Conservation (phyloP, 1,140 invertebrate genomes). For the Ditylenchus dipsaci region DNA sequence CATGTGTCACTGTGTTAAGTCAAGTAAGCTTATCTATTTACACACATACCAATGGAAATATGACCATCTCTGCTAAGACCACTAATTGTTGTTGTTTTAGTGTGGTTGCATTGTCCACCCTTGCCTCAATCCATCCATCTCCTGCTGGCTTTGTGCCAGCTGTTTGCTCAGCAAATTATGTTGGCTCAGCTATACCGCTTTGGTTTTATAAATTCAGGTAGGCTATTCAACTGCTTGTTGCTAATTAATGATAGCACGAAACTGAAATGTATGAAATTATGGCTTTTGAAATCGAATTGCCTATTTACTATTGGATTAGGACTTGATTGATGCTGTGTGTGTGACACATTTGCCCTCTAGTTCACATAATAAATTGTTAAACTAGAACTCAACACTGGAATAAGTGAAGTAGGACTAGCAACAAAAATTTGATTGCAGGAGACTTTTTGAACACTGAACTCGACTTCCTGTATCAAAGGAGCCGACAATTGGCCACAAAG, state of each 20-base stretch:
- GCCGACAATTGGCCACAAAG: conserved; percentile 51
- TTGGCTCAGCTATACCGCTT: conserved; percentile 53
- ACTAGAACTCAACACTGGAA: no score
- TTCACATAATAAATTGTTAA: no score
- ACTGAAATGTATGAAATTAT: not conserved
- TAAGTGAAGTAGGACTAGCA: not conserved
- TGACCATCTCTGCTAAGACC: no score
- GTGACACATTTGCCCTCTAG: no score
- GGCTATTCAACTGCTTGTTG: conserved; percentile 1
- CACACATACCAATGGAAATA: no score
- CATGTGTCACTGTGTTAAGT: conserved; percentile 35
- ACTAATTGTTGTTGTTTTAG: no score
- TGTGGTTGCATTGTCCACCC: conserved; percentile 53
- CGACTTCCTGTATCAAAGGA: conserved; percentile 53
- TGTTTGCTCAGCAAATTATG: conserved; percentile 58
- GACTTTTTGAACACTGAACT: conserved; percentile 57
- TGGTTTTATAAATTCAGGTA: conserved; percentile 57
- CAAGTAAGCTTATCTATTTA: not conserved
- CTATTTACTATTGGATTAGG: no score
- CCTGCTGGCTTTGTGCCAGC: conserved; percentile 47
- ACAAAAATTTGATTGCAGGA: conserved; percentile 32
- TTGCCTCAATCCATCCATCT: conserved; percentile 52
- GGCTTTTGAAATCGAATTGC: no score
- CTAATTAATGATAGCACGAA: not conserved
- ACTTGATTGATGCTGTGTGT: not conserved